Base-by-base conservation (phyloP, 2,888 invertebrate species). In the Prostheceraeus crozeri region DNA sequence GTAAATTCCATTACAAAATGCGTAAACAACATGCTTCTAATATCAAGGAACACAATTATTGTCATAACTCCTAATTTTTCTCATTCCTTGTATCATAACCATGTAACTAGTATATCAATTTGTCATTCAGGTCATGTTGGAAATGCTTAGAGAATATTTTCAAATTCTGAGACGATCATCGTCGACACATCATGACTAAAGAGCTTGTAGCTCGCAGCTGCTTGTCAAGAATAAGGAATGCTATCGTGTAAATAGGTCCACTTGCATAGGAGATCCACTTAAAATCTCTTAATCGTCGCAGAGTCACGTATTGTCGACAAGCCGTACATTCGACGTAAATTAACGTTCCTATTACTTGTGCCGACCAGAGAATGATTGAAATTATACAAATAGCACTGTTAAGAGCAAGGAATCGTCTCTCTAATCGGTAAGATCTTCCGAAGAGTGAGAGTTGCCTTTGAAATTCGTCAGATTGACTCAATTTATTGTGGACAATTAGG, bases 341-440 rank as follows among this genome's bases (percentile, higher is more conserved):
- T 14, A 58, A 35, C 2, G 56, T 59, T 11, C 58, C 53, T 23
- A 58, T n/a, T 59, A 55, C 58, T 16, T 33, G 35, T 31, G 58
- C 57, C 16, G 59, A 21, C 58, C 58, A 58, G 28, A 58, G 21
- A 23, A 57, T n/a, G 8, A 58, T 55, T 11, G 55, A 55, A n/a
- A 33, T 33, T 2, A 55, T 33, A 19, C 55, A 55, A 4, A 33
- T 31, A 3, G 35, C 31, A n/a, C 19, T n/a, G 27, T 55, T 55
- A 23, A 55, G 35, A 16, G 55, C 55, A 21, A 55, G 35, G n/a
- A 36, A 23, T 8, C 4, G 35, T n/a, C 35, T 31, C 35, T 55
- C 55, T n/a, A n/a, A n/a, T n/a, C n/a, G n/a, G 23, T 55, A 27
- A 46, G 48, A 46, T 46, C 48, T 16, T 8, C 23, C 25, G n/a